A percentile compares a stretch with the other conserved stretches of the same genome.
Evolutionary conservation across 2,888 invertebrate species (phyloP).

Genomic region (Morpho deidamia): DNA sequence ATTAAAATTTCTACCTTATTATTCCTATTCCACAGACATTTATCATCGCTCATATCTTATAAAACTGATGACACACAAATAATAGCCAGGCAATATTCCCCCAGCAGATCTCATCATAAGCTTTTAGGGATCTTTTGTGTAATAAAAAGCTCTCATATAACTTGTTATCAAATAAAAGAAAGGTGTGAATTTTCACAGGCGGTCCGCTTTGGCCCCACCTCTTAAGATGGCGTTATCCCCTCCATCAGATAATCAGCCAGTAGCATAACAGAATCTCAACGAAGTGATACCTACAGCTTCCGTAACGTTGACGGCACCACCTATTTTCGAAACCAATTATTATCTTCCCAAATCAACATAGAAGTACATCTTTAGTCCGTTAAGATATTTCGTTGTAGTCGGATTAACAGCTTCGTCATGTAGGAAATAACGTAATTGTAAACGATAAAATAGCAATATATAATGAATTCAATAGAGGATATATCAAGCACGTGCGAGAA

Average conservation of each 20-base stretch:
- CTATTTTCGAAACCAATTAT: slow-evolving; percentile 76
- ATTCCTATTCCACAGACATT: slow-evolving; percentile 2
- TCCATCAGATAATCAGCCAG: slow-evolving; percentile 53
- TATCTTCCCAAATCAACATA: slow-evolving; percentile 40
- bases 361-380: slow-evolving; percentile 25
- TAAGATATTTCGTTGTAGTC: slow-evolving; percentile 1
- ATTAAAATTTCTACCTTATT: background rate
- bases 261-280: slow-evolving; percentile 55
- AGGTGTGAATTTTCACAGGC: slow-evolving; percentile 78
- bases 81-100: slow-evolving; percentile 65
- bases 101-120: slow-evolving; percentile 64
- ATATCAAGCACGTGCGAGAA: slow-evolving; percentile 71
- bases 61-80: slow-evolving; percentile 67
- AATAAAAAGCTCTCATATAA: slow-evolving; percentile 73
- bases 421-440: slow-evolving; percentile 5
- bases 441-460: slow-evolving; percentile 13
- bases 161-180: slow-evolving; percentile 77
- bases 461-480: slow-evolving; percentile 54
- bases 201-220: slow-evolving; percentile 58
- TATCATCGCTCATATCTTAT: slow-evolving; percentile 14
- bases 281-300: slow-evolving; percentile 64
- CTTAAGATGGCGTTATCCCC: slow-evolving; percentile 73
- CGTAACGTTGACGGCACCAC: slow-evolving; percentile 50
- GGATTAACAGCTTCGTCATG: slow-evolving; percentile 2
- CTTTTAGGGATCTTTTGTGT: slow-evolving; percentile 74